Evolutionary conservation across 1,140 invertebrate species (phyloP).

Genomic region (Nasonia longicornis): DNA sequence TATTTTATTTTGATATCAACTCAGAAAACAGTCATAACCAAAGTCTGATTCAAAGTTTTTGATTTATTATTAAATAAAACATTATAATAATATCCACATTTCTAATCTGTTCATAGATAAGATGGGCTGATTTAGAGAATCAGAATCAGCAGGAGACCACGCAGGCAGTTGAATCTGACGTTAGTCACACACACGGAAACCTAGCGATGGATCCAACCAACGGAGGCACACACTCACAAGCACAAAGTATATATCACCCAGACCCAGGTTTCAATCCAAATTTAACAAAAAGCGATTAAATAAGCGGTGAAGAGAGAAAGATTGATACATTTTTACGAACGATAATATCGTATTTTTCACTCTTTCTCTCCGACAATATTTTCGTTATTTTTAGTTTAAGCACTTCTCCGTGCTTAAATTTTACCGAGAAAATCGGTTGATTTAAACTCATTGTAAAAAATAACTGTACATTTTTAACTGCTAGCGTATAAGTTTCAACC

Average conservation of each 20-base stretch:
- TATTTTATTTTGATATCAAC: too few relatives aligned
- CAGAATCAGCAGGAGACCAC: conserved; percentile 88
- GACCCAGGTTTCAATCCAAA: conserved; percentile 50
- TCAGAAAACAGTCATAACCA: too few relatives aligned
- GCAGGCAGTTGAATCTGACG: conserved; percentile 93
- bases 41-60: too few relatives aligned
- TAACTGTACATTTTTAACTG: conserved; percentile 34
- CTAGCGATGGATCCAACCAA: conserved; percentile 91
- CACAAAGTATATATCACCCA: conserved; percentile 87
- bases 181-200: conserved; percentile 94
- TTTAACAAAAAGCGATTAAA: conserved; percentile 37
- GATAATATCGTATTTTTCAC: not conserved
- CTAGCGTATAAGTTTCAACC: not conserved
- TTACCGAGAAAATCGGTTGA: not conserved
- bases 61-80: too few relatives aligned
- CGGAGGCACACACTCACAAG: conserved; percentile 88
- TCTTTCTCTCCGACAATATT: not conserved
- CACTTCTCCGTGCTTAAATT: conserved; percentile 8
- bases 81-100: not conserved
- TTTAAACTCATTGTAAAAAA: not conserved
- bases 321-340: not conserved
- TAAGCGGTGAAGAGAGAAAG: conserved; percentile 21
- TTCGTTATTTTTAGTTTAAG: conserved; percentile 6
- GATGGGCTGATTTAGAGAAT: conserved; percentile 98
- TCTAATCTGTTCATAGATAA: conserved; percentile 75